Conservation (phyloP, 2,888 invertebrate species). For the Thereva unica region DNA sequence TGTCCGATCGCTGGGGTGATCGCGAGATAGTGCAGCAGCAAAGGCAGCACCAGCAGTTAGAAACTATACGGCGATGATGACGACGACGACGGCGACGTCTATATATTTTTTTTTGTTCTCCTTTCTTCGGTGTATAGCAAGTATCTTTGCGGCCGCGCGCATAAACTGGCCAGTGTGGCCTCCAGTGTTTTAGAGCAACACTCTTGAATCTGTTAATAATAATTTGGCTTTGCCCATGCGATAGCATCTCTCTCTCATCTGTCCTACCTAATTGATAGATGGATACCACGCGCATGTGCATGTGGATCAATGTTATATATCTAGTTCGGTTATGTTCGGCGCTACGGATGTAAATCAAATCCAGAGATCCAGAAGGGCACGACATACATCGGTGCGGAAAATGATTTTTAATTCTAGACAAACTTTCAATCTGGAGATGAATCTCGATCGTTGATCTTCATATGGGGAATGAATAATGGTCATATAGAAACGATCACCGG, state of each 20-base stretch:
- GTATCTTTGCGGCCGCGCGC: neutral
- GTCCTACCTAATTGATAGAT: constrained; percentile 34
- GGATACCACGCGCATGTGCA: constrained; percentile 28
- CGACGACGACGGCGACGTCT: neutral
- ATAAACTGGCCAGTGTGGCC: constrained; percentile 11
- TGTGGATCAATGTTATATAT: neutral
- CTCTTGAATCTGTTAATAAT: constrained; percentile 33
- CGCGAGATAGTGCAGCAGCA: constrained; percentile 24
- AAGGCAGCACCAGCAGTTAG: constrained; percentile 9
- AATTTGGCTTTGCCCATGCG: constrained; percentile 22
- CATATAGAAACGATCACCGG: constrained; percentile 24
- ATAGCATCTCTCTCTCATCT: constrained; percentile 28
- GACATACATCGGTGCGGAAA: constrained; percentile 17
- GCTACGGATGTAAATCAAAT: constrained; percentile 28
- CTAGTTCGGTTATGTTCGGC: constrained; percentile 5
- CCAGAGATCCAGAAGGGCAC: neutral
- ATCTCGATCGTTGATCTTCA: constrained; percentile 4
- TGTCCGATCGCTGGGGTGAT: constrained; percentile 10
- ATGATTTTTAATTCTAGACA: constrained; percentile 34
- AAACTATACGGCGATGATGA: neutral
- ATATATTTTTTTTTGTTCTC: neutral
- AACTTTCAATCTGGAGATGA: constrained; percentile 17
- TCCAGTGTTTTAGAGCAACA: constrained; percentile 28
- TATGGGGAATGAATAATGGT: constrained; percentile 28
- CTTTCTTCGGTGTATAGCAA: neutral